Evolutionary conservation across 1,140 invertebrate genomes (phyloP).

Genomic region (Heterodera schachtii): DNA sequence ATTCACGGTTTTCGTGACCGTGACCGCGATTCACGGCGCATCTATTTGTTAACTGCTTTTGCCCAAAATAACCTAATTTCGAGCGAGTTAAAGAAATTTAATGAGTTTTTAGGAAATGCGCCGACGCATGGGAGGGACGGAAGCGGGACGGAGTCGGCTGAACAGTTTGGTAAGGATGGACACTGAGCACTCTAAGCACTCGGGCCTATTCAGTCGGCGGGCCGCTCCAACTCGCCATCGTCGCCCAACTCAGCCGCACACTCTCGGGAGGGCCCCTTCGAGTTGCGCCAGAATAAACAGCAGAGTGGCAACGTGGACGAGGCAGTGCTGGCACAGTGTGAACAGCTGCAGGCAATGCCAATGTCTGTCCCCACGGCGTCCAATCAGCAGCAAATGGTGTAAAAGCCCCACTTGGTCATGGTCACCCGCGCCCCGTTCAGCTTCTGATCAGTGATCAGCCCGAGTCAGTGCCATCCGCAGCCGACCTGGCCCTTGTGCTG

Average conservation of each 20-base stretch:
- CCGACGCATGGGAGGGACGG: slow-evolving; percentile 21
- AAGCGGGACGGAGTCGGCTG: neutral
- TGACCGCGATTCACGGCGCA: no score
- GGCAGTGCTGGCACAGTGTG: neutral
- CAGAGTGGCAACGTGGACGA: neutral
- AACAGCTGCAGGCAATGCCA: neutral
- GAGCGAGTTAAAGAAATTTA: no score
- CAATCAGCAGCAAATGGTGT: no score
- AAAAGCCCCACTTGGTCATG: no score
- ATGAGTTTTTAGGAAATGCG: slow-evolving; percentile 63
- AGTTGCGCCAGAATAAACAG: neutral
- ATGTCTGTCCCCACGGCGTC: no score
- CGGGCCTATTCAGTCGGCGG: neutral
- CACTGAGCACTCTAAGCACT: neutral
- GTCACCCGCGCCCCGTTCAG: neutral
- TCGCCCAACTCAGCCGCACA: neutral
- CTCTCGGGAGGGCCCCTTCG: neutral
- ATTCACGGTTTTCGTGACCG: no score
- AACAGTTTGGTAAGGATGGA: slow-evolving; percentile 8
- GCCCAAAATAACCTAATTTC: no score
- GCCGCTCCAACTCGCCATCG: neutral
- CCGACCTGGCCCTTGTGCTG: neutral
- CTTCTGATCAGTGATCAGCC: neutral
- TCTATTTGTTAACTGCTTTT: no score
- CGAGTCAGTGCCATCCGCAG: neutral